Evolutionary conservation across 2,113 vertebrate species (phyloP).

Genomic region (Rhinichthys klamathensis): DNA sequence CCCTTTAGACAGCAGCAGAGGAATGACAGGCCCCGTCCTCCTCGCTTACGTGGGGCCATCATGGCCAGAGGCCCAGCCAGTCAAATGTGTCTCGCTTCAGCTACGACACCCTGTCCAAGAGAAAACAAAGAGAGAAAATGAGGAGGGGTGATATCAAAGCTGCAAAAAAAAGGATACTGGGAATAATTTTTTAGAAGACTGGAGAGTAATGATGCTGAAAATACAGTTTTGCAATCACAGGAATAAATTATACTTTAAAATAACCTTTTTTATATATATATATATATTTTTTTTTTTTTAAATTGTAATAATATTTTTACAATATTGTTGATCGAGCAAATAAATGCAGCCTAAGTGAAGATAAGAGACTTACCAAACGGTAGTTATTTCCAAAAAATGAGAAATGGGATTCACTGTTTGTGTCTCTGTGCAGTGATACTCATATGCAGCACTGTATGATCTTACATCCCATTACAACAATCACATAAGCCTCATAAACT

Average conservation of each 20-base stretch:
- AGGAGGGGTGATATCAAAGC: background rate
- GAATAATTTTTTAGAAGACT: background rate
- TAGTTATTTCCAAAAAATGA: background rate
- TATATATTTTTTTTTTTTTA: no score
- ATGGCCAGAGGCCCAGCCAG: slow-evolving; percentile 45
- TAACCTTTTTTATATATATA: background rate
- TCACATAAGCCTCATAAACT: slow-evolving; percentile 12
- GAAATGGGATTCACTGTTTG: background rate
- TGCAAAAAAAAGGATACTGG: background rate
- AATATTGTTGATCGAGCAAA: background rate
- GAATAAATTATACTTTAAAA: background rate
- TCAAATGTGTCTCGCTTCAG: slow-evolving; percentile 2
- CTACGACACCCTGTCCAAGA: slow-evolving; percentile 41
- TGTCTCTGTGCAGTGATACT: background rate
- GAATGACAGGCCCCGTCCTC: slow-evolving; percentile 80
- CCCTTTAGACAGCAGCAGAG: slow-evolving; percentile 91
- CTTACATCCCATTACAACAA: slow-evolving; percentile 1
- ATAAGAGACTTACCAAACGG: background rate
- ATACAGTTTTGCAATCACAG: background rate
- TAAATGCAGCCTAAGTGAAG: background rate
- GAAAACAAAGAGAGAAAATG: background rate
- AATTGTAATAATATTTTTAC: background rate
- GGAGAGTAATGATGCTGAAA: background rate
- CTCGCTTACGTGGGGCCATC: slow-evolving; percentile 87
- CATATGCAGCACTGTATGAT: background rate